phyloP scores from a whole-genome alignment of 2,113 vertebrate genomes.

The Chaetodon auriga region DNA sequence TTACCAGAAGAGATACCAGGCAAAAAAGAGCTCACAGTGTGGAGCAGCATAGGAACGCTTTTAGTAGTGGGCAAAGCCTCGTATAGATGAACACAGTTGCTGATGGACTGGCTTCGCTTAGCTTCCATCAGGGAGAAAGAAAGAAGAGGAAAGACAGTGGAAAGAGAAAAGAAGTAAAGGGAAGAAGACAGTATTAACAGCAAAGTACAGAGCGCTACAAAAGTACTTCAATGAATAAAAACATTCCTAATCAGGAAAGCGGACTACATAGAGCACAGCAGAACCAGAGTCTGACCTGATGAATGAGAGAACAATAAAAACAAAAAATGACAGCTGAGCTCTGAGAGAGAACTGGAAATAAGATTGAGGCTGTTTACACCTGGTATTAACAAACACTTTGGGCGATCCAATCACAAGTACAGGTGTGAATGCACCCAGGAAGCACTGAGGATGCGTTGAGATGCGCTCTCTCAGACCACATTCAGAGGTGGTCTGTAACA shows the following conservation, averaged over 20 bases:
- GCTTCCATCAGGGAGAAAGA: conserved; percentile 86
- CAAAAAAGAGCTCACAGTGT: conserved; percentile 98
- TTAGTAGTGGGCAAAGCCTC: conserved; percentile 98
- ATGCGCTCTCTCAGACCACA: too few species aligned
- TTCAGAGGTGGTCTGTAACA: too few species aligned
- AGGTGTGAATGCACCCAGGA: too few species aligned
- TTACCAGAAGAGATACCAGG: conserved; percentile 97
- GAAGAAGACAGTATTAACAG: conserved; percentile 58
- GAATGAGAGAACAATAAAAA: neutral
- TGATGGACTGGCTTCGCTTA: conserved; percentile 99
- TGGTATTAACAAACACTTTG: too few species aligned
- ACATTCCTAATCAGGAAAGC: neutral
- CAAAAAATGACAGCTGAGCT: neutral
- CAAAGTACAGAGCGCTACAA: conserved; percentile 24
- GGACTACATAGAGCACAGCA: conserved; percentile 3
- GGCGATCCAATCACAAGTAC: too few species aligned
- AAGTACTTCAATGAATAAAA: conserved; percentile 2
- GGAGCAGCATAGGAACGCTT: conserved; percentile 98
- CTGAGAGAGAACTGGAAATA: neutral
- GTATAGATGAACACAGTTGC: conserved; percentile 98
- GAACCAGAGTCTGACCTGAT: neutral
- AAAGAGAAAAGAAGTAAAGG: conserved; percentile 57
- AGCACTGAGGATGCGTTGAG: too few species aligned
- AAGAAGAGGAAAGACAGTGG: conserved; percentile 47
- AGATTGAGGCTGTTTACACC: neutral